Evolutionary conservation across 1,140 invertebrate species (phyloP), one percentile per base, ranked within the genome.

Genomic region (Bursaphelenchus mucronatus): DNA sequence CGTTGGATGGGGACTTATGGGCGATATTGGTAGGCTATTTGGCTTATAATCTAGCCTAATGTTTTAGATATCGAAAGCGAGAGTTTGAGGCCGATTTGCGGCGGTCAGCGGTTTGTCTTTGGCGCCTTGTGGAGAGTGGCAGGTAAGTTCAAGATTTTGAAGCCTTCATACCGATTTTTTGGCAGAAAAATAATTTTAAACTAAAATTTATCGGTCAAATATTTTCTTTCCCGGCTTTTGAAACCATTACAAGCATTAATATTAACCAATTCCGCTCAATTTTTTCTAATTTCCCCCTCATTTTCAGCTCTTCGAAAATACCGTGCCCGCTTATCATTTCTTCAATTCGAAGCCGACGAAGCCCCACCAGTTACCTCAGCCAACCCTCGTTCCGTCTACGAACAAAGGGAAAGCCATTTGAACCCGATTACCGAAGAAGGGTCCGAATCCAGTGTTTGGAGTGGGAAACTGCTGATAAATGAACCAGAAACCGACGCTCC

Each of bases 61-160:
- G 43, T 67, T 75, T 51, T 55, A 75, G 73, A 75, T 49, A 76
- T 75, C 41, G 73, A 75, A 51, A 73, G 69, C 44, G 73, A 75
- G 47, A 63, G 53, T 39, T 70, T 70, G 46, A 53, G 73, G 46
- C 73, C 54, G 63, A 61, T 70, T 15, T 67, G 77, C 5, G 73
- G 73, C 15, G 17, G 15, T 10, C 63, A 68, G 30, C 67, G 73
- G 4, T 75, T 75, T 44, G 63, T 59, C 10, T 47, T 62, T 6
- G 52, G 63, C n/a, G 69, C 74, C 10, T 10, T 76, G 10, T 43
- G 72, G 11, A 46, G 73, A 39, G 49, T 66, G 49, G 39, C 46
- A 10, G 62, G 74, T 74, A 40, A 58, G 68, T 21, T 59, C 8
- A 21, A 63, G n/a, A n/a, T n/a, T n/a, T 30, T 30, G 30, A 30